Evolutionary conservation across 2,113 vertebrate species (phyloP).

Genomic region (Fregetta grallaria): DNA sequence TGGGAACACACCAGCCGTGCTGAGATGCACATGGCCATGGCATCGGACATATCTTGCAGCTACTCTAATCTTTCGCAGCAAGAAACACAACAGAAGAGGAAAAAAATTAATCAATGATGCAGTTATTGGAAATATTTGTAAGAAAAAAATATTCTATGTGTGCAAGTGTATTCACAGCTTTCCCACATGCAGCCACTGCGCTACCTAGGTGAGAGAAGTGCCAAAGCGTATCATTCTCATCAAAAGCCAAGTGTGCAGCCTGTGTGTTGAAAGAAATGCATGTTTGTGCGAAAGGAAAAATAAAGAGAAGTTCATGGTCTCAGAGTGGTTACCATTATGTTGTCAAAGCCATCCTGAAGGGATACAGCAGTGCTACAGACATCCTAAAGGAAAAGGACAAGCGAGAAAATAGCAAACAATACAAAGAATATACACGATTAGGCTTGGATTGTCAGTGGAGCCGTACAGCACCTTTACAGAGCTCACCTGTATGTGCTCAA

Average conservation of each 20-base stretch:
- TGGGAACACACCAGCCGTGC: neutral
- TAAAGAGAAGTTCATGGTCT: neutral
- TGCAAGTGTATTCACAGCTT: neutral
- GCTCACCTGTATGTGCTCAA: neutral
- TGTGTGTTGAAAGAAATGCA: neutral
- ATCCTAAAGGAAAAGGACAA: conserved; percentile 64
- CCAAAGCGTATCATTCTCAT: neutral
- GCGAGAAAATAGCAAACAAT: conserved; percentile 61
- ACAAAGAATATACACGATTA: neutral
- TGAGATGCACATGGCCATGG: neutral
- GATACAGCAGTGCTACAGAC: conserved; percentile 61
- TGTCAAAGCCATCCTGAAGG: conserved; percentile 73
- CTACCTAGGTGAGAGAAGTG: neutral
- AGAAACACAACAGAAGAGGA: neutral
- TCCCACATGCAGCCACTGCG: neutral
- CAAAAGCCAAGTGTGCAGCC: neutral
- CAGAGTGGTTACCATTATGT: conserved; percentile 63
- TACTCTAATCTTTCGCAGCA: neutral
- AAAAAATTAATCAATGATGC: neutral
- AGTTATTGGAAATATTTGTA: neutral
- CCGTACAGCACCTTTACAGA: neutral
- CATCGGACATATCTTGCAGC: neutral
- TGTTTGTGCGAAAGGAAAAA: neutral
- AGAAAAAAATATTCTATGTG: neutral
- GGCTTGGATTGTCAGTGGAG: neutral